Percentiles rank a stretch among this genome's conserved stretches.
phyloP scores from a whole-genome alignment of 2,797 vertebrate genomes.

The Paratrypauchen microcephalus region DNA sequence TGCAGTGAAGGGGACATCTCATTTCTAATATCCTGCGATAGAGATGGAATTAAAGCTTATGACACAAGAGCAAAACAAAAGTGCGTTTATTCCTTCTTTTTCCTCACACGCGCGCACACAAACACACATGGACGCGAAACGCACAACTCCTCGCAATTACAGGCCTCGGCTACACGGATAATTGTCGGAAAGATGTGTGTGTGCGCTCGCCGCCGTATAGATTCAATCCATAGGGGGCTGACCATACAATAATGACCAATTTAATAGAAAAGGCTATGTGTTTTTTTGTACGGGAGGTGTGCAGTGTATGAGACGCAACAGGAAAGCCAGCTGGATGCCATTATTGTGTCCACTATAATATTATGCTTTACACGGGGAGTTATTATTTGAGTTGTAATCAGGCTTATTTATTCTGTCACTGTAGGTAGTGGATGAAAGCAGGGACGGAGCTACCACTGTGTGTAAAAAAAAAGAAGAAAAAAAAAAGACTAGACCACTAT shows the following conservation, averaged over 20 bases:
- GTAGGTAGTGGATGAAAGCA: slow-evolving; percentile 53
- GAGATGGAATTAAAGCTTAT: background rate
- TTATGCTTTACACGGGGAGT: slow-evolving; percentile 40
- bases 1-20: slow-evolving; percentile 3
- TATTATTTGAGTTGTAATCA: slow-evolving; percentile 55
- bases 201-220: slow-evolving; percentile 56
- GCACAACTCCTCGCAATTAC: slow-evolving; percentile 39
- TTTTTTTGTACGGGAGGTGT: slow-evolving; percentile 36
- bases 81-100: slow-evolving; percentile 3
- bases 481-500: background rate
- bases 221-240: slow-evolving; percentile 63
- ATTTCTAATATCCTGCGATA: slow-evolving; percentile 6
- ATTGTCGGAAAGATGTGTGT: slow-evolving; percentile 53
- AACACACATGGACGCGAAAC: background rate
- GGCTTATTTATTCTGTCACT: slow-evolving; percentile 19
- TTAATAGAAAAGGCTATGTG: slow-evolving; percentile 64
- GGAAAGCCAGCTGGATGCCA: slow-evolving; percentile 53
- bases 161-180: slow-evolving; percentile 52
- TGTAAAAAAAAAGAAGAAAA: background rate
- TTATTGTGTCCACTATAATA: slow-evolving; percentile 53
- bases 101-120: too few relatives aligned
- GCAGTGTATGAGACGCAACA: slow-evolving; percentile 40
- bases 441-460: slow-evolving; percentile 36
- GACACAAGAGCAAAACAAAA: slow-evolving; percentile 28
- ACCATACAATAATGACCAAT: slow-evolving; percentile 71